Conservation (phyloP, 2,797 vertebrate species). For the Podarcis lilfordi region DNA sequence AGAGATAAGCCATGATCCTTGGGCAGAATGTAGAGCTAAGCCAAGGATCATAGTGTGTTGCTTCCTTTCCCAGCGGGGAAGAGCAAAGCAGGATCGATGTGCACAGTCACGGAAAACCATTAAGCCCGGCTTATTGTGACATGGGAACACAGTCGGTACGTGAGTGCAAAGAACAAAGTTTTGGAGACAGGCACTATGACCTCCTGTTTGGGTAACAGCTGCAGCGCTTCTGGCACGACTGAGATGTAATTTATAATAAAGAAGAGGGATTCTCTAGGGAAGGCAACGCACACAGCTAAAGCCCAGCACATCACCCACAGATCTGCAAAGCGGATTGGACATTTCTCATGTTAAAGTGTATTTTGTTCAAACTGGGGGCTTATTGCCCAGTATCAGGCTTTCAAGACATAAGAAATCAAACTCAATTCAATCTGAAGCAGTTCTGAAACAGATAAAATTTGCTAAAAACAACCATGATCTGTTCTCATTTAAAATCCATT, state of each 20-base stretch:
- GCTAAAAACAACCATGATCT: neutral
- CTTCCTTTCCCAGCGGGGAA: too few species aligned
- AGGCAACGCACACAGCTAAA: fast-evolving
- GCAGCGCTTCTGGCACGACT: neutral
- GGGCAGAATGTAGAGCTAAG: too few species aligned
- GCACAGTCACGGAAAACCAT: too few species aligned
- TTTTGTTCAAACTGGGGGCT: constrained; percentile 26
- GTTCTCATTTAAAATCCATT: constrained; percentile 28
- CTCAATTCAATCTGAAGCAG: constrained; percentile 47
- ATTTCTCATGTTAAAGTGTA: constrained; percentile 33
- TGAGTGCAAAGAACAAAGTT: fast-evolving
- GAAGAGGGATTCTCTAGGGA: neutral
- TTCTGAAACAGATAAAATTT: constrained; percentile 53
- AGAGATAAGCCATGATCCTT: fast-evolving
- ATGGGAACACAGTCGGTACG: too few species aligned
- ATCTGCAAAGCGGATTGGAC: neutral
- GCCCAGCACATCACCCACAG: neutral
- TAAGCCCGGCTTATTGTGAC: too few species aligned
- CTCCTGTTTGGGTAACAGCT: neutral
- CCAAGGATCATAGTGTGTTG: too few species aligned
- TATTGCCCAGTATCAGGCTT: constrained; percentile 44
- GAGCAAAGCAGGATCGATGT: too few species aligned
- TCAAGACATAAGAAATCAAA: constrained; percentile 51
- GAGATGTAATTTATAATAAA: constrained; percentile 18
- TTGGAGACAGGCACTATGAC: neutral